These are phyloP conservation scores for Sphenodon punctatus DNA, from an alignment of 2,797 vertebrate genomes.

Conservation along the genomic window DNA sequence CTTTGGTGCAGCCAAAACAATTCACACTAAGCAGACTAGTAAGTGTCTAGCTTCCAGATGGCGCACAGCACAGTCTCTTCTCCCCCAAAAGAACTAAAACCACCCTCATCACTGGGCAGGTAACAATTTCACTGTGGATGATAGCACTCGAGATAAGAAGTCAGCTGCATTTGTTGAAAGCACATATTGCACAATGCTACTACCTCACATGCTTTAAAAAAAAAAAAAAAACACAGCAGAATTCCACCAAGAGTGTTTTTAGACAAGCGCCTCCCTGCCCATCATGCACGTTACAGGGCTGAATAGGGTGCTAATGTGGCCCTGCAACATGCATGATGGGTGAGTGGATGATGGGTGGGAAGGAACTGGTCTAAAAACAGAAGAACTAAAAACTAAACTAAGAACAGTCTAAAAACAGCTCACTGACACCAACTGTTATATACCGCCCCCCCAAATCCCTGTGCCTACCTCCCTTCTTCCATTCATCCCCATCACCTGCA, in stretches of 20 bases:
- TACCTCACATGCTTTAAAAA: background rate
- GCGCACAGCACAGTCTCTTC: too few species aligned
- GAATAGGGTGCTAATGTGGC: background rate
- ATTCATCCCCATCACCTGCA: background rate
- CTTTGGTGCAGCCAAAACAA: background rate
- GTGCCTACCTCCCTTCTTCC: background rate
- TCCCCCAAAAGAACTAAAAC: background rate
- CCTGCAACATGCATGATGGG: background rate
- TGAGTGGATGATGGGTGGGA: too few species aligned
- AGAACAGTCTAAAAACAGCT: background rate
- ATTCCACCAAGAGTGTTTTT: background rate
- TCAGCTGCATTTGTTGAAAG: background rate
- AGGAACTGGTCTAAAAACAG: too few species aligned
- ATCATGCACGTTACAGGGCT: too few species aligned
- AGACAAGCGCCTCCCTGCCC: too few species aligned
- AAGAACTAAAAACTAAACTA: too few species aligned
- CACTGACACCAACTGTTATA: background rate
- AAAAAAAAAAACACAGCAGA: background rate
- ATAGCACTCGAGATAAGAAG: background rate
- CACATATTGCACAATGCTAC: background rate
- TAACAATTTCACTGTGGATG: background rate
- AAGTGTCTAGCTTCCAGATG: too few species aligned
- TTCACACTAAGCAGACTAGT: background rate
- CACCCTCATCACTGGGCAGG: background rate
- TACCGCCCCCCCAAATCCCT: background rate